phyloP scores from a whole-genome alignment of 2,797 vertebrate species.

The Lagocephalus sceleratus region DNA sequence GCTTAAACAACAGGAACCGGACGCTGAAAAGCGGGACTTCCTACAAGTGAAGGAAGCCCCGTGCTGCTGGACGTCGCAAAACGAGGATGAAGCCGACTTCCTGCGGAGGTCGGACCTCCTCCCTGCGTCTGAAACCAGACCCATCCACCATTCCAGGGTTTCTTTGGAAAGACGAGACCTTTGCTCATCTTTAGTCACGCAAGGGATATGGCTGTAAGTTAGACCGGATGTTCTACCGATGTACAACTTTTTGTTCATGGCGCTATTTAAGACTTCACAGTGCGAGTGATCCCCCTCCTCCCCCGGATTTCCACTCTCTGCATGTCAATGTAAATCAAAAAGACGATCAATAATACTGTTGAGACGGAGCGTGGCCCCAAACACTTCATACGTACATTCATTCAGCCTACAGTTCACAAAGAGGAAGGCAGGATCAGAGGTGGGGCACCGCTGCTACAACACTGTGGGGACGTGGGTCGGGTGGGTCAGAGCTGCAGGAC shows the following conservation, averaged over 20 bases:
- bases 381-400: conserved; percentile 84
- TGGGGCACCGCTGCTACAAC: conserved; percentile 60
- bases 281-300: conserved; percentile 53
- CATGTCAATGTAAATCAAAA: conserved; percentile 58
- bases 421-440: conserved; percentile 58
- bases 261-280: conserved; percentile 68
- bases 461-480: conserved; percentile 46
- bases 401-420: conserved; percentile 47
- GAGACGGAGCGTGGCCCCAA: conserved; percentile 66
- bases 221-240: conserved; percentile 34
- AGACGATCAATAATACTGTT: conserved; percentile 79
- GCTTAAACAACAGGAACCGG: conserved; percentile 72
- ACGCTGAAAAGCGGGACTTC: conserved; percentile 72
- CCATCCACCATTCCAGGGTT: conserved; percentile 26
- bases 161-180: conserved; percentile 36
- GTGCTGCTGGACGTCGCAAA: conserved; percentile 45
- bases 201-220: conserved; percentile 32
- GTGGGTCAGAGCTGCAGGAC: conserved; percentile 35
- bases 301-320: conserved; percentile 38
- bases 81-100: conserved; percentile 52
- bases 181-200: conserved; percentile 35
- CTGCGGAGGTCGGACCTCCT: conserved; percentile 29
- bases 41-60: conserved; percentile 63
- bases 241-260: conserved; percentile 38
- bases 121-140: conserved; percentile 42